Evolutionary conservation across 2,797 vertebrate genomes (phyloP), one percentile per base, ranked within the genome.

Genomic region (Cryptoprocta ferox): DNA sequence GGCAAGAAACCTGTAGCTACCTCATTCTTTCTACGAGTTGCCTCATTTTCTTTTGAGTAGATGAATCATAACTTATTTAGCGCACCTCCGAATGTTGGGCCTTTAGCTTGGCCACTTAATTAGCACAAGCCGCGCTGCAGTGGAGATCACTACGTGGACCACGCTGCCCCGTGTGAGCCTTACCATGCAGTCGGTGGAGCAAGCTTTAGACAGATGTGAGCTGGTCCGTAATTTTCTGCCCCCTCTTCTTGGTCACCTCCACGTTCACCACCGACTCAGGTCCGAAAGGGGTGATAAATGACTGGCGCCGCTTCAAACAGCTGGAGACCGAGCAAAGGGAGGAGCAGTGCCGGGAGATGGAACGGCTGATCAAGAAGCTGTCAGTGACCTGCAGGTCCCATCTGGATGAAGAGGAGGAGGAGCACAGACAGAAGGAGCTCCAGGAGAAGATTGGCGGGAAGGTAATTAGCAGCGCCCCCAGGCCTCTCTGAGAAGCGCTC

Each of bases 261-360:
- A 1, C 18, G 21, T 75, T 91, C 65, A 73, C 12, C n/a, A 14
- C 48, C 1, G 9, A 15, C 84, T 1, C 98, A 99, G 99, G 99
- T 96, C 99, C 99, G 18, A 99, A 99, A 98, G 99, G 99, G 10
- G 99, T 99, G 95, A 99, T 99, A 95, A 99, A 99, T 39, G 99
- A 99, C 98, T 99, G 99, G 99, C 98, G 99, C 63, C 99, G 99
- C 91, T 99, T 99, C 97, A 99, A 99, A 96, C 99, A 99, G 97
- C 97, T 99, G 98, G 99, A 99, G 97, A 99, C 99, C 0, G 99
- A 99, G 95, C 99, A 99, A 97, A 99, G 99, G 94, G 99, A 99
- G 94, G 99, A 99, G 98, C 99, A 99, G 98, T 99, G 99, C 97
- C 99, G 98, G 56, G 99, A 99, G 98, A 99, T 99, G 99, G 99